Base-by-base conservation (phyloP, 2,113 vertebrate genomes). In the Sylvilagus bachmani region DNA sequence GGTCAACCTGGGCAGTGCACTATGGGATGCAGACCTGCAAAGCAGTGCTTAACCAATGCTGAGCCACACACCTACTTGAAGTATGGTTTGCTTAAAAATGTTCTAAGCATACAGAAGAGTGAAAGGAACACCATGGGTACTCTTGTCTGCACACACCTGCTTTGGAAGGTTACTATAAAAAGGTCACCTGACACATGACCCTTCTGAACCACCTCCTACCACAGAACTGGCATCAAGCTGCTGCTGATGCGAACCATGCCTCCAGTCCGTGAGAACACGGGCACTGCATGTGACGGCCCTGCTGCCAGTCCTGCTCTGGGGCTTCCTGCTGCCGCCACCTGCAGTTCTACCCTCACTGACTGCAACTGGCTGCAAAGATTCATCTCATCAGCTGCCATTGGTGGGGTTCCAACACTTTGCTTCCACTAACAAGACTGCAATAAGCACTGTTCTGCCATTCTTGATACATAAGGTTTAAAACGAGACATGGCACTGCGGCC, bases 401-500 rank as follows among this genome's bases (percentile, higher is more conserved):
- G 9, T 12, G 55, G 61, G 67, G 6, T 2, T 25, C 33, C 82
- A 84, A 73, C 25, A 66, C 62, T 64, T 29, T 84, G 38, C 55
- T 29, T 31, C 17, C n/a, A 55, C 27, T n/a, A 74, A 92, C 49
- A 61, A 31, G 10, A 14, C 22, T 14, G n/a, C n/a, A 17, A 29
- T 21, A 24, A 64, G 0, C 16, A 58, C 16, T 6, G 19, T 22
- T 22, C 25, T 6, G 10, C 0, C 69, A 5, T 36, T 81, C 22
- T 67, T 81, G 38, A 62, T 6, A 2, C 13, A 6, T 24, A 22
- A 70, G 22, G 10, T 51, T 92, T 67, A 88, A 4, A 67, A 69
- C 38, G 24, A 70, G 67, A 95, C 78, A 83, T n/a, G 24, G 8
- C 90, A 53, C 25, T 87, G 31, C 64, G 78, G 36, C 55, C 86